These are phyloP conservation scores for Hydrophis major DNA, from an alignment of 2,797 vertebrate species.

Conservation along the genomic window DNA sequence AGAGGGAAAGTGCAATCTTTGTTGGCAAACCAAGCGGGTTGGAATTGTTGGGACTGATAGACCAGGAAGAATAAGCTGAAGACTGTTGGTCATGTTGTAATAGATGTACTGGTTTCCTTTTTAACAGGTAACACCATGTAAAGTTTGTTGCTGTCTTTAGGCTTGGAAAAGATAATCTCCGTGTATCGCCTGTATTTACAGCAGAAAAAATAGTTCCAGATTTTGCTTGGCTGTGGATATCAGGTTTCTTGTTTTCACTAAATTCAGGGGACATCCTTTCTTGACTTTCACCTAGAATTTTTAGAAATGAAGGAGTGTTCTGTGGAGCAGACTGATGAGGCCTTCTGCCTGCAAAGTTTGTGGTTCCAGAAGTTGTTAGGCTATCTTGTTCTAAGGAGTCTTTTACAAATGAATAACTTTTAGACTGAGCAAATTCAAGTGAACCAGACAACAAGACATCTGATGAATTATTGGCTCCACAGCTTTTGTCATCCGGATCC, in stretches of 20 bases:
- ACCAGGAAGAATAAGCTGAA: conserved; percentile 91
- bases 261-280: conserved; percentile 73
- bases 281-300: conserved; percentile 74
- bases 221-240: conserved; percentile 78
- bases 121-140: conserved; percentile 95
- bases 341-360: conserved; percentile 52
- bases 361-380: conserved; percentile 56
- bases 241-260: conserved; percentile 71
- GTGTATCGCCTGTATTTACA: conserved; percentile 78
- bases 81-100: conserved; percentile 87
- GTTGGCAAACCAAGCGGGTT: conserved; percentile 92
- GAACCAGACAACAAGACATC: conserved; percentile 61
- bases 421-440: conserved; percentile 65
- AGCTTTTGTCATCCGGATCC: conserved; percentile 76
- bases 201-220: conserved; percentile 72
- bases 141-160: conserved; percentile 93
- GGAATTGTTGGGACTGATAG: conserved; percentile 81
- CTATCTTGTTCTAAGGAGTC: conserved; percentile 71
- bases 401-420: conserved; percentile 66
- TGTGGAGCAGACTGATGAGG: conserved; percentile 57
- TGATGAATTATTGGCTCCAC: conserved; percentile 47
- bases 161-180: conserved; percentile 88
- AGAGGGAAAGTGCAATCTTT: conserved; percentile 92
- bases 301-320: conserved; percentile 67
- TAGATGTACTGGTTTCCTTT: conserved; percentile 85